Conservation (phyloP, 1,140 invertebrate genomes). For the Heterodera carotae region DNA sequence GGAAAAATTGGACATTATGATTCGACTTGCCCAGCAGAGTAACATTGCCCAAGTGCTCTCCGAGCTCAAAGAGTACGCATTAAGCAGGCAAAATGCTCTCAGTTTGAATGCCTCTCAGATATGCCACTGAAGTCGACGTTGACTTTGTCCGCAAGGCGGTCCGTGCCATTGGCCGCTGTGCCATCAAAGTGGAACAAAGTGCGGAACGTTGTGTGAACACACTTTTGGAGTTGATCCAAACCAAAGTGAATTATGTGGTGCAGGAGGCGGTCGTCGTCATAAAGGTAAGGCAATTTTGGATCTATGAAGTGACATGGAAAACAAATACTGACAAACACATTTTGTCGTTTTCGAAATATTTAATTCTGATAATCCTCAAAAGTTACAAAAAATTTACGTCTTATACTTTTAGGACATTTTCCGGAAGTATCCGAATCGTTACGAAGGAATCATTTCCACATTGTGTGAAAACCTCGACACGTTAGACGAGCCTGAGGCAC, state of each 20-base stretch:
- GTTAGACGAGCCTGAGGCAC: slow-evolving; percentile 95
- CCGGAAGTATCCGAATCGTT: slow-evolving; percentile 99
- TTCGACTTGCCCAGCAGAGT: slow-evolving; percentile 90
- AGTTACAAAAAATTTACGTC: neutral
- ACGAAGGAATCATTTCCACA: slow-evolving; percentile 98
- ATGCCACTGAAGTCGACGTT: slow-evolving; percentile 97
- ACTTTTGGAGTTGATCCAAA: slow-evolving; percentile 96
- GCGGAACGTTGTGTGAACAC: slow-evolving; percentile 98
- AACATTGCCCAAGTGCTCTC: slow-evolving; percentile 98
- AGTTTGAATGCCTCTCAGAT: slow-evolving; percentile 69
- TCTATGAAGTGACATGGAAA: too few species aligned
- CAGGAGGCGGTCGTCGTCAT: slow-evolving; percentile 99
- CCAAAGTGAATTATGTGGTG: slow-evolving; percentile 98
- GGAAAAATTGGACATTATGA: slow-evolving; percentile 99
- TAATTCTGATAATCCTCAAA: too few species aligned
- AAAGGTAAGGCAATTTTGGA: slow-evolving; percentile 73
- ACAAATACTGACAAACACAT: too few species aligned
- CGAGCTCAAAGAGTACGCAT: slow-evolving; percentile 91
- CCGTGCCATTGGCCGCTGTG: slow-evolving; percentile 94
- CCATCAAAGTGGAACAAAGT: slow-evolving; percentile 98
- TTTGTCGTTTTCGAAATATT: too few species aligned
- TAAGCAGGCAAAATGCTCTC: neutral
- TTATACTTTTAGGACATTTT: slow-evolving; percentile 80
- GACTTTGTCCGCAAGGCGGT: slow-evolving; percentile 99
- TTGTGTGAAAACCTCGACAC: slow-evolving; percentile 98